Percentiles rank a stretch among this genome's conserved stretches.
These are phyloP conservation scores for Dicrostonyx torquatus DNA, from an alignment of 2,797 vertebrate genomes.

Conservation along the genomic window DNA sequence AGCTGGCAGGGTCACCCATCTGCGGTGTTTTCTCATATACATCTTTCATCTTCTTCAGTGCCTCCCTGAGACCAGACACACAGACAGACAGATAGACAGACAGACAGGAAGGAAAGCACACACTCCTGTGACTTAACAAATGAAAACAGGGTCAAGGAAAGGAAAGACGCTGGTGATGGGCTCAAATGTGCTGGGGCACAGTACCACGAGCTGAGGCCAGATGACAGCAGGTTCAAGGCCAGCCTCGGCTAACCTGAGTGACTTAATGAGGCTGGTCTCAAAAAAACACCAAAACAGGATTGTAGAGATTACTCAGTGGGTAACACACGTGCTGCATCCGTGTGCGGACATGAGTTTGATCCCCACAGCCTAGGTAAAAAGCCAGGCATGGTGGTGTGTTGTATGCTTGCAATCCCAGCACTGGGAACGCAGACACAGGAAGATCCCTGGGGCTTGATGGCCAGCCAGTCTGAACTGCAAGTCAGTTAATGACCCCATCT, in stretches of 20 bases:
- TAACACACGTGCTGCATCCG: not conserved
- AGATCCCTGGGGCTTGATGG: not conserved
- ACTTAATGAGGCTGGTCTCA: not conserved
- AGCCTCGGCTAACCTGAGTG: not conserved
- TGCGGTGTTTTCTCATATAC: conserved; percentile 96
- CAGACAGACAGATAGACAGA: not conserved
- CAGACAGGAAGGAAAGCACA: not conserved
- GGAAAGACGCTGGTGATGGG: not conserved
- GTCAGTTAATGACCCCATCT: not conserved
- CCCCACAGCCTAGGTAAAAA: not conserved
- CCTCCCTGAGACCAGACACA: conserved; percentile 87
- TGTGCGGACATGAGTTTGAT: not conserved
- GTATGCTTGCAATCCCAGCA: not conserved
- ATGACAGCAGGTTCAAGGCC: not conserved
- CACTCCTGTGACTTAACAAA: not conserved
- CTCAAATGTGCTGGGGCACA: too few relatives aligned
- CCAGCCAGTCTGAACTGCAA: too few relatives aligned
- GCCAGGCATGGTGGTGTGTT: too few relatives aligned
- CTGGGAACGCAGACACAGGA: not conserved
- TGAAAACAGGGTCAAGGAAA: not conserved
- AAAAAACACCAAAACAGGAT: not conserved
- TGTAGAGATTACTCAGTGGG: not conserved
- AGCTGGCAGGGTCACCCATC: conserved; percentile 93
- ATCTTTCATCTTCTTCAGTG: conserved; percentile 95
- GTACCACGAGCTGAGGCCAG: not conserved